phyloP scores from a whole-genome alignment of 2,888 invertebrate genomes.

The Lasioglossum marginatum region DNA sequence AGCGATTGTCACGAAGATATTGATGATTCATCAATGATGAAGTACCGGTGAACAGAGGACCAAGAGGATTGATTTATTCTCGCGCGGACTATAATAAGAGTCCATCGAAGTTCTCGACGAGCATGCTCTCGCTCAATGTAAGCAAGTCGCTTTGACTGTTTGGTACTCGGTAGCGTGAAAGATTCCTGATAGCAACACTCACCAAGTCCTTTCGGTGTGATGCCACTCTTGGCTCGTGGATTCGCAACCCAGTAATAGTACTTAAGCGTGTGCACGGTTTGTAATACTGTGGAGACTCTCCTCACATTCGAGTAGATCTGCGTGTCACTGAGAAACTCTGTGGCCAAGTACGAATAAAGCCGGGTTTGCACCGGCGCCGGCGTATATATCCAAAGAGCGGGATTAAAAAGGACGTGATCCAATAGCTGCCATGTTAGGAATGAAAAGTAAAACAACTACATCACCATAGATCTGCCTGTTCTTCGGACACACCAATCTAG shows the following conservation, averaged over 20 bases:
- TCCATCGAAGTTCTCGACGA: neutral
- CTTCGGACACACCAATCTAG: slow-evolving; percentile 83
- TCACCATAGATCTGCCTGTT: slow-evolving; percentile 86
- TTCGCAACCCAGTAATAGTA: slow-evolving; percentile 99
- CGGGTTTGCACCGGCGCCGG: slow-evolving; percentile 97
- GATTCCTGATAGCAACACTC: slow-evolving; percentile 45
- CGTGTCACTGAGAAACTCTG: slow-evolving; percentile 99
- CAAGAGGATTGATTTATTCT: neutral
- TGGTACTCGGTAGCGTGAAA: neutral
- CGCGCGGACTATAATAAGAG: neutral
- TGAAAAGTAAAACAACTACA: slow-evolving; percentile 95
- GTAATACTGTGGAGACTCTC: slow-evolving; percentile 97
- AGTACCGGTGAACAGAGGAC: neutral
- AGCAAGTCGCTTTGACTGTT: neutral
- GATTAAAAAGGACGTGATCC: slow-evolving; percentile 99
- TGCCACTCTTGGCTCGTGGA: slow-evolving; percentile 97
- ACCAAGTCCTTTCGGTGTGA: slow-evolving; percentile 98
- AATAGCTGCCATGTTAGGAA: slow-evolving; percentile 97
- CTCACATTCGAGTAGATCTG: slow-evolving; percentile 99
- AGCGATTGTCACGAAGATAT: neutral
- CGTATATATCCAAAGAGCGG: slow-evolving; percentile 99
- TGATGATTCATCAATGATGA: neutral
- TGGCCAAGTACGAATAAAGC: slow-evolving; percentile 98
- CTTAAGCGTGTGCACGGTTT: slow-evolving; percentile 99
- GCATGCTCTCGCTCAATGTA: neutral